A percentile compares a stretch with the other conserved stretches of the same genome.
Evolutionary conservation across 2,797 vertebrate species (phyloP).

Genomic region (Cryptoprocta ferox): DNA sequence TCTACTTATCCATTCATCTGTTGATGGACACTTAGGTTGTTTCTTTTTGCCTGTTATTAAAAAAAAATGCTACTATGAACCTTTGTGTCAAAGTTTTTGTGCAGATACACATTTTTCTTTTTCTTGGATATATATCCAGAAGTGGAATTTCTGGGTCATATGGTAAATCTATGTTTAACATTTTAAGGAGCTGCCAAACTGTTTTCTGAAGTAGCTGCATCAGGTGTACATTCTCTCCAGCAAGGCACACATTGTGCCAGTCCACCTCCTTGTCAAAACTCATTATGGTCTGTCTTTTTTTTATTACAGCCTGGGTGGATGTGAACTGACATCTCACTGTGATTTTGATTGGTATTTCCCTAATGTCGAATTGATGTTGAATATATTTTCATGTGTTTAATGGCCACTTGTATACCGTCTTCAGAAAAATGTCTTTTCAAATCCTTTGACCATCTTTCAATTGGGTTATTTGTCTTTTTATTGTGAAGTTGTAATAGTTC

Average conservation of each 20-base stretch:
- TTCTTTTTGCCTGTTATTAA: neutral
- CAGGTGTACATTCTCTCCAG: neutral
- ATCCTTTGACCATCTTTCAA: neutral
- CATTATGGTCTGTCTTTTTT: neutral
- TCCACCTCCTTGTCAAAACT: neutral
- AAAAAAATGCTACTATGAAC: neutral
- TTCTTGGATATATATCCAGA: neutral
- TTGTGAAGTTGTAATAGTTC: neutral
- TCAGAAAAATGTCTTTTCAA: neutral
- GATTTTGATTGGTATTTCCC: neutral
- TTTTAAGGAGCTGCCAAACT: neutral
- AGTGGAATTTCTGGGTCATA: neutral
- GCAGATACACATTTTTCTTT: neutral
- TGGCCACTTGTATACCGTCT: neutral
- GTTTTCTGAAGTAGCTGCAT: neutral
- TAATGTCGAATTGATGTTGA: neutral
- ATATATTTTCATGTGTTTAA: neutral
- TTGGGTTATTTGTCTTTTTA: neutral
- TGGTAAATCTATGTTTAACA: neutral
- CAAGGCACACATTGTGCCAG: neutral
- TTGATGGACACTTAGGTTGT: neutral
- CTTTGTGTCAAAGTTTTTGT: neutral
- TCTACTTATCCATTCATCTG: neutral
- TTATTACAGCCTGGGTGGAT: neutral
- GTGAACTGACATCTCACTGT: neutral